Conservation (phyloP, 2,797 vertebrate genomes). For the Morelia viridis region DNA sequence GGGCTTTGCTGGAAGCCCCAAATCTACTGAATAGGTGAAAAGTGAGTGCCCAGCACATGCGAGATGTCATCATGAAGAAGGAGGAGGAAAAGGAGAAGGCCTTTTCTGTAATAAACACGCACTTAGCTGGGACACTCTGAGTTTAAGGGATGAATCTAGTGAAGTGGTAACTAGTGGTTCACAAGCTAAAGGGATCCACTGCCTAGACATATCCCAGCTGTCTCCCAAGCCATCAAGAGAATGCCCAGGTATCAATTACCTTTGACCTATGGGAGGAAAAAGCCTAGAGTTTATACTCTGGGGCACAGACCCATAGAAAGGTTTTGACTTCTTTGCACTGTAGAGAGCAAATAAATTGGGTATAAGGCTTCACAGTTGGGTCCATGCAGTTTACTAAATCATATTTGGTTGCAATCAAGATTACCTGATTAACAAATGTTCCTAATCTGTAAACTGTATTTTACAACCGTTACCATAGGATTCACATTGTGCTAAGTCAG, state of each 20-base stretch:
- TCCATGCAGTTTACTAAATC: not conserved
- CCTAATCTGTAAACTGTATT: not conserved
- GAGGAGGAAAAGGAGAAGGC: no score
- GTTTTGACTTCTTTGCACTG: not conserved
- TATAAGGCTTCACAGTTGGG: not conserved
- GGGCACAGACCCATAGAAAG: not conserved
- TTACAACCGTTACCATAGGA: not conserved
- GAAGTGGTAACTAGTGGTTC: not conserved
- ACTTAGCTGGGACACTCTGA: not conserved
- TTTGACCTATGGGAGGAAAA: not conserved
- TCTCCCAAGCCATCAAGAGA: not conserved
- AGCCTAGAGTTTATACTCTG: not conserved
- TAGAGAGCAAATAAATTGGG: not conserved
- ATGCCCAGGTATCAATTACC: not conserved
- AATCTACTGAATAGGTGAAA: not conserved
- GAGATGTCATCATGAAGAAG: not conserved
- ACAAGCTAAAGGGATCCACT: not conserved
- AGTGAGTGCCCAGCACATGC: not conserved
- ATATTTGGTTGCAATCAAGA: not conserved
- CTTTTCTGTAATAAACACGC: not conserved
- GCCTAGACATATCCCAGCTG: not conserved
- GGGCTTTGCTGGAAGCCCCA: not conserved
- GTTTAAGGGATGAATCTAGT: not conserved
- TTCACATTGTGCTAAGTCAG: not conserved
- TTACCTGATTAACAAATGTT: no score